phyloP scores from a whole-genome alignment of 2,888 invertebrate genomes.

The Sarcophaga carnaria region DNA sequence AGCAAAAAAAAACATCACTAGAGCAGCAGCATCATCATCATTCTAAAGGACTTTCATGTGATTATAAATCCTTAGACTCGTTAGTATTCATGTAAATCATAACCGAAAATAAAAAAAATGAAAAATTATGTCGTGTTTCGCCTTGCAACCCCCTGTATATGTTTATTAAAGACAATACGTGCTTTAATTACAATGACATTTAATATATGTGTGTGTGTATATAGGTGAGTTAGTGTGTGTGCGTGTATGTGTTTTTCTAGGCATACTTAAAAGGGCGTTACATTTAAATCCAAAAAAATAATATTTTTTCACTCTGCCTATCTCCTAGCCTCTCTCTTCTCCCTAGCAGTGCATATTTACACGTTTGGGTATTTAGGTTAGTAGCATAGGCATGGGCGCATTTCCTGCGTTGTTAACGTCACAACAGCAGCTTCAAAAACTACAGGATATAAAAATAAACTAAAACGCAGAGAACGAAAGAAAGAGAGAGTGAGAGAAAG shows the following conservation, averaged over 20 bases:
- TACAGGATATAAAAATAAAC: slow-evolving; percentile 65
- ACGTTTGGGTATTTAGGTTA: slow-evolving; percentile 74
- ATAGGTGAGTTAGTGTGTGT: not conserved
- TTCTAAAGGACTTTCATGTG: slow-evolving; percentile 7
- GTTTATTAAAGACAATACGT: slow-evolving; percentile 58
- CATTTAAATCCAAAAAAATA: slow-evolving; percentile 20
- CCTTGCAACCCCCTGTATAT: not conserved
- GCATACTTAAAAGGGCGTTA: slow-evolving; percentile 44
- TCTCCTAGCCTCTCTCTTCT: not conserved
- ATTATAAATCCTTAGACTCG: slow-evolving; percentile 21
- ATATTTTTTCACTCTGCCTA: not conserved
- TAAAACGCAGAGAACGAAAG: slow-evolving; percentile 10
- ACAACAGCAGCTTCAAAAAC: slow-evolving; percentile 20
- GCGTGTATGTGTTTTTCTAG: not conserved
- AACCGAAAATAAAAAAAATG: not conserved
- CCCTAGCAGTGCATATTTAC: not conserved
- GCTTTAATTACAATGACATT: slow-evolving; percentile 61
- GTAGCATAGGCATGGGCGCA: slow-evolving; percentile 72
- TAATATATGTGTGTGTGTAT: not conserved
- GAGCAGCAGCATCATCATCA: not conserved
- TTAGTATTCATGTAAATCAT: not conserved
- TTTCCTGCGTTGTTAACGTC: slow-evolving; percentile 73
- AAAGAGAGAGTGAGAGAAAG: not conserved
- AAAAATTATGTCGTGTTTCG: too few species aligned
- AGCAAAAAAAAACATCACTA: not conserved